A percentile compares a stretch with the other conserved stretches of the same genome.
Conservation (phyloP, 2,113 vertebrate species). For the Parus major region DNA sequence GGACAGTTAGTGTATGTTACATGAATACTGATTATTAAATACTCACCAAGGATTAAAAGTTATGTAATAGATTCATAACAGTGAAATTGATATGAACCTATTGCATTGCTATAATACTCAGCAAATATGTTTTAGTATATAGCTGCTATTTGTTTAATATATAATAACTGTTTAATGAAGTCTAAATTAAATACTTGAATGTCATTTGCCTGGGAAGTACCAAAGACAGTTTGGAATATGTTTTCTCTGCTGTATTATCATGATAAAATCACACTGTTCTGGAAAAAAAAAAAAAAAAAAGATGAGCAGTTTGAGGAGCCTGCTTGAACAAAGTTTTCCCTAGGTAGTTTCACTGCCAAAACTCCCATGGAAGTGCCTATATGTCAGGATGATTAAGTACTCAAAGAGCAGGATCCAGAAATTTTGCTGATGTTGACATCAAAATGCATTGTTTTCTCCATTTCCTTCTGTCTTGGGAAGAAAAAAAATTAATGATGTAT, state of each 20-base stretch:
- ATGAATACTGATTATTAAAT: constrained; percentile 70
- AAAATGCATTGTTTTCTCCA: constrained; percentile 43
- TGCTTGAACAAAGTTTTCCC: not conserved
- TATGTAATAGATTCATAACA: constrained; percentile 59
- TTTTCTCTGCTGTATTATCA: not conserved
- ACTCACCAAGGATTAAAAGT: constrained; percentile 64
- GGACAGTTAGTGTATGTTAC: constrained; percentile 69
- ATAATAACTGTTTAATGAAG: constrained; percentile 53
- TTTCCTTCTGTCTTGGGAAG: constrained; percentile 34
- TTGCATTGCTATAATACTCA: not conserved
- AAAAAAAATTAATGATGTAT: constrained; percentile 27
- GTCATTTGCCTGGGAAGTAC: constrained; percentile 1
- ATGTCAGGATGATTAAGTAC: constrained; percentile 49
- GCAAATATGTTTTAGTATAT: constrained; percentile 56
- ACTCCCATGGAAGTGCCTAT: not conserved
- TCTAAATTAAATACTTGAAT: constrained; percentile 56
- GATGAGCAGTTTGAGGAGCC: not conserved
- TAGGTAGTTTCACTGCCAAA: not conserved
- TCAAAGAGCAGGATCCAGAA: constrained; percentile 30
- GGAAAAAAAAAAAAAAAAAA: not conserved
- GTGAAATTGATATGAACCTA: constrained; percentile 38
- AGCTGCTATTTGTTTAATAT: constrained; percentile 57
- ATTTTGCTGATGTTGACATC: constrained; percentile 55
- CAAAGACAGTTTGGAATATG: not conserved
- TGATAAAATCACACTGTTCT: not conserved